Evolutionary conservation across 2,113 vertebrate genomes (phyloP), one percentile per base, ranked within the genome.

Genomic region (Ailurus styani): DNA sequence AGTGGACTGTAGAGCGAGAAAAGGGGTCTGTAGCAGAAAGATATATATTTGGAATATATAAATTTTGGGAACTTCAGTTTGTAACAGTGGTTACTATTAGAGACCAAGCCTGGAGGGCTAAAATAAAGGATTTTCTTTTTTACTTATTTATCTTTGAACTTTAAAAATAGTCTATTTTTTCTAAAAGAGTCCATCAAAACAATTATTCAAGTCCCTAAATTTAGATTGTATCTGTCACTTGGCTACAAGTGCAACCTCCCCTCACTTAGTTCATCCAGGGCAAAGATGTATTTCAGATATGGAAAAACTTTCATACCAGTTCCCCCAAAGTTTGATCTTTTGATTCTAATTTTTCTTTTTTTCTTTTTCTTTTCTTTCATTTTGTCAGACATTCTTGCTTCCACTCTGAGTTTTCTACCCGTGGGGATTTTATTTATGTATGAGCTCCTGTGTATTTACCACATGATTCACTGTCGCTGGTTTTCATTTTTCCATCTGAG

Each of bases 401-500:
- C 47, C 84, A n/a, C 42, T 85, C 21, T n/a, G 55, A 93, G 40
- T 86, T 83, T 82, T 77, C 77, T 42, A 25, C 62, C 55, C 7
- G 0, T 4, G 40, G 42, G 34, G 23, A 47, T 88, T 83, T 95
- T 85, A 87, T 88, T 91, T 96, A 97, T 87, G 45, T 86, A 94
- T 17, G 1, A 90, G 54, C 37, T 94, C 40, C 27, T 89, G 20
- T 89, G 20, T 60, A 66, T 89, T 85, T 93, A 86, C 13, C n/a
- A 23, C 17, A 29, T 96, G 82, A 93, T 78, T 96, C 25, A 95
- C 79, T 96, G 68, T 90, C 95, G 9, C 78, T 96, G 86, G 87
- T 97, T 97, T 98, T 97, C 97, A 91, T 96, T 87, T 98, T 98
- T 98, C 64, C 72, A 91, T 97, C 96, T 97, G 93, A 98, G 42